Percentiles rank a stretch among this genome's conserved stretches.
These are phyloP conservation scores for Drosophila hydei DNA, from an alignment of 1,140 invertebrate species.

Conservation along the genomic window DNA sequence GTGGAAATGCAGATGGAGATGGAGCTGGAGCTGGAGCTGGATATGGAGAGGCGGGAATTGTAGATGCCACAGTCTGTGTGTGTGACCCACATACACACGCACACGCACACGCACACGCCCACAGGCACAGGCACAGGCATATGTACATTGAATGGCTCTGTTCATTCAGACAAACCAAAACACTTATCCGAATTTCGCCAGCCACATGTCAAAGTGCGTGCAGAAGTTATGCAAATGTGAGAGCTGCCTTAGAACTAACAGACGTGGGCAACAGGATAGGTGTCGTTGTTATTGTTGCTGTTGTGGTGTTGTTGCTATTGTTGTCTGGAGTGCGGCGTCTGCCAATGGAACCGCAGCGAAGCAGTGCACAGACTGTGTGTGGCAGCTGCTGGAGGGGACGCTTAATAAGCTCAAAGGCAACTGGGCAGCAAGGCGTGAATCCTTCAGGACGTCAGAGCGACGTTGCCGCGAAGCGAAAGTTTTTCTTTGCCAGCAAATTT, in stretches of 20 bases:
- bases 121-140: conserved; percentile 5
- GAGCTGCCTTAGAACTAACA: conserved; percentile 45
- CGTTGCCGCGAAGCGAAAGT: conserved; percentile 66
- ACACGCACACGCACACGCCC: conserved; percentile 18
- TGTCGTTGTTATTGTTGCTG: conserved; percentile 30
- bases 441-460: conserved; percentile 35
- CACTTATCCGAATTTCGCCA: conserved; percentile 53
- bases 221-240: conserved; percentile 76
- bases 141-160: conserved; percentile 29
- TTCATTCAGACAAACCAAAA: conserved; percentile 55
- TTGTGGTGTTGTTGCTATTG: conserved; percentile 14
- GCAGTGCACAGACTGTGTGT: conserved; percentile 15
- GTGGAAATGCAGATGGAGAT: conserved; percentile 46
- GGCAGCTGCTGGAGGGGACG: not conserved
- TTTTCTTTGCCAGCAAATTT: conserved; percentile 60
- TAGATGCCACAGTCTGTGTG: conserved; percentile 42
- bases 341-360: conserved; percentile 51
- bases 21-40: conserved; percentile 27
- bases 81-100: conserved; percentile 72
- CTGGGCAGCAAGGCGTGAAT: conserved; percentile 42
- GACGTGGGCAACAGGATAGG: conserved; percentile 44
- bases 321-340: conserved; percentile 36
- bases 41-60: conserved; percentile 41
- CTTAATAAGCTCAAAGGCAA: conserved; percentile 39
- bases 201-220: conserved; percentile 78